A percentile compares a stretch with the other conserved stretches of the same genome.
phyloP scores from a whole-genome alignment of 2,888 invertebrate species.

The Cryptosula pallasiana region DNA sequence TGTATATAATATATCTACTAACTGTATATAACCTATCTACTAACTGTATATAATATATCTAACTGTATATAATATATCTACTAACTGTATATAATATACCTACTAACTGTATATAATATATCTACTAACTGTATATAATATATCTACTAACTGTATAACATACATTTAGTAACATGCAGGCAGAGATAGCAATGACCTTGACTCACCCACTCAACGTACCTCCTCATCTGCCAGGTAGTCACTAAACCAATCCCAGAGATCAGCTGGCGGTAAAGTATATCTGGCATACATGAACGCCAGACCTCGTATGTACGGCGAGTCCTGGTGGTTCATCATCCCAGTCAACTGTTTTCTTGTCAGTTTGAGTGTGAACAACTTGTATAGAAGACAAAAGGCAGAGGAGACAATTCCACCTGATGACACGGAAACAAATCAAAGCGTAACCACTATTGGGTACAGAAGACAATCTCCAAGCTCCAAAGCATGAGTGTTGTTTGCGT shows the following conservation, averaged over 20 bases:
- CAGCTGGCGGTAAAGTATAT: slow-evolving; percentile 91
- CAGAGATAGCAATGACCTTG: neutral
- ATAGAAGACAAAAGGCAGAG: slow-evolving; percentile 97
- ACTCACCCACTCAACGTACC: slow-evolving; percentile 57
- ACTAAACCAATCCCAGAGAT: slow-evolving; percentile 94
- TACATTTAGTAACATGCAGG: too few species aligned
- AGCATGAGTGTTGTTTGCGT: neutral
- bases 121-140: too few species aligned
- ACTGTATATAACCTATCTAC: too few species aligned
- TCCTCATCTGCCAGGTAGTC: slow-evolving; percentile 93
- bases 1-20: too few species aligned
- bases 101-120: too few species aligned
- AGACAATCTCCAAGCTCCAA: neutral
- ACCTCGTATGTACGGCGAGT: slow-evolving; percentile 94
- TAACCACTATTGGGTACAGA: too few species aligned
- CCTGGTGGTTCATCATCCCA: slow-evolving; percentile 86
- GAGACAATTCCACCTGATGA: slow-evolving; percentile 98
- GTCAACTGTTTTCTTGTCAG: slow-evolving; percentile 96
- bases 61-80: too few species aligned
- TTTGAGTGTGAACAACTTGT: slow-evolving; percentile 91
- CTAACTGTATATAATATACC: too few species aligned
- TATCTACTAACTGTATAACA: too few species aligned
- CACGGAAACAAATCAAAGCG: too few species aligned
- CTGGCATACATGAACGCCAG: slow-evolving; percentile 80
- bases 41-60: too few species aligned